These are phyloP conservation scores for Panopea generosa DNA, from an alignment of 2,888 invertebrate genomes.

Conservation along the genomic window DNA sequence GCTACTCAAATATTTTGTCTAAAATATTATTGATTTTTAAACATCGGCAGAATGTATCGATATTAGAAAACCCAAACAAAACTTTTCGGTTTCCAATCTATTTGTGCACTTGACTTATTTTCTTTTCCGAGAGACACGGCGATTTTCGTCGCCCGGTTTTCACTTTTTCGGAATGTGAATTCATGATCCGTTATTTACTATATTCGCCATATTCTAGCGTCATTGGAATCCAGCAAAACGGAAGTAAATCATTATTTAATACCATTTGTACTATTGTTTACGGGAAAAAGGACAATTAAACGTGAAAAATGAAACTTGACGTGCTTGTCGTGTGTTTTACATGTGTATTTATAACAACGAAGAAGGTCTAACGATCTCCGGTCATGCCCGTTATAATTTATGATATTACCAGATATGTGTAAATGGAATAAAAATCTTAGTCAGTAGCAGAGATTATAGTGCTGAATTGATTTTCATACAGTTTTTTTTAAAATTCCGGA, in stretches of 20 bases:
- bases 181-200: neutral
- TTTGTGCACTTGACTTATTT: constrained; percentile 1
- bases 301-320: no score
- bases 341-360: no score
- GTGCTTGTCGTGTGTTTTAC: no score
- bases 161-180: constrained; percentile 53
- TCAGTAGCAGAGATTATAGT: no score
- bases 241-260: constrained; percentile 16
- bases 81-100: constrained; percentile 43
- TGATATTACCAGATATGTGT: no score
- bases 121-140: constrained; percentile 20
- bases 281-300: no score
- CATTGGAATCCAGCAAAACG: constrained; percentile 29
- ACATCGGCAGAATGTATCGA: constrained; percentile 28
- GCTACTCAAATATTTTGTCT: constrained; percentile 35
- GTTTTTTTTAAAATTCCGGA: no score
- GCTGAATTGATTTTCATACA: no score
- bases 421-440: no score
- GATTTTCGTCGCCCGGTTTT: constrained; percentile 30
- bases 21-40: constrained; percentile 28
- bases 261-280: no score
- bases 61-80: constrained; percentile 49
- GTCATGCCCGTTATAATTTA: no score
- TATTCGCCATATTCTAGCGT: constrained; percentile 33
- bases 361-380: no score